These are phyloP conservation scores for Andricus quercusramuli DNA, from an alignment of 2,888 invertebrate genomes.

Conservation along the genomic window DNA sequence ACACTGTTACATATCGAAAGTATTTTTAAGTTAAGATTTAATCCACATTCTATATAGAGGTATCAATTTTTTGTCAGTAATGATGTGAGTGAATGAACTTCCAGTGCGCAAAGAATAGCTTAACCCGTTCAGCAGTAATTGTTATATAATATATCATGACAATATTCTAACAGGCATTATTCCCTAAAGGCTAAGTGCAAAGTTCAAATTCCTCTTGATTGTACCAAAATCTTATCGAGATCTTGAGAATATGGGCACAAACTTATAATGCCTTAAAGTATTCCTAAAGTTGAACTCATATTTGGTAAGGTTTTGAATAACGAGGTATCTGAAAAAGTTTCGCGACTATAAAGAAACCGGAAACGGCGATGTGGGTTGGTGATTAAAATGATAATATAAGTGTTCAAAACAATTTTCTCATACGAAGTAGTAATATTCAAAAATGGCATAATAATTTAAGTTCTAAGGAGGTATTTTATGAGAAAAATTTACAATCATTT, in stretches of 20 bases:
- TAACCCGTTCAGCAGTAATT: slow-evolving; percentile 7
- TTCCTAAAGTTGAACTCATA: neutral
- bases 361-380: neutral
- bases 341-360: neutral
- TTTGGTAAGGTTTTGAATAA: neutral
- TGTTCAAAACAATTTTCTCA: no score
- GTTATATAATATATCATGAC: neutral
- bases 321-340: neutral
- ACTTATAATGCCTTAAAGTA: neutral
- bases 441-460: no score
- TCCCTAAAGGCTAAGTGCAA: slow-evolving; percentile 14
- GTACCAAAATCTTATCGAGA: neutral
- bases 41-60: no score
- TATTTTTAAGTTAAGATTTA: neutral
- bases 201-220: slow-evolving; percentile 6
- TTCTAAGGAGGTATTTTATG: no score
- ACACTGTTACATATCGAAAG: neutral
- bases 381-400: no score
- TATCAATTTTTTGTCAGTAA: neutral
- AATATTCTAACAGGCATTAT: neutral
- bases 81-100: slow-evolving; percentile 24
- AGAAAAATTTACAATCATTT: no score
- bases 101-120: slow-evolving; percentile 12
- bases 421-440: neutral
- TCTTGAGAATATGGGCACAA: neutral